These are phyloP conservation scores for Platyrinchus mystaceus DNA, from an alignment of 2,797 vertebrate species.

Conservation along the genomic window DNA sequence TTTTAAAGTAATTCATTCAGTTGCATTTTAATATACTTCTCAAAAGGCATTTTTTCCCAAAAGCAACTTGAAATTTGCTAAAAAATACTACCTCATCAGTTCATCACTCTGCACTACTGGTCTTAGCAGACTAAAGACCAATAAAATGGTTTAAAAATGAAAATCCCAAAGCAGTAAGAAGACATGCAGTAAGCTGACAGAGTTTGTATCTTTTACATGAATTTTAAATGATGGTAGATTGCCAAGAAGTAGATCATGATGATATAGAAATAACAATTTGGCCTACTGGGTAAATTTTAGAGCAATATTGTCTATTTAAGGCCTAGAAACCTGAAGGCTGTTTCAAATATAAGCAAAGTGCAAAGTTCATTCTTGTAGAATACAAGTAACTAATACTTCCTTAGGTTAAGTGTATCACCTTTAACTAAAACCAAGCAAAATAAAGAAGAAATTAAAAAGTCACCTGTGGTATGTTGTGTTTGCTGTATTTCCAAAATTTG, in stretches of 20 bases:
- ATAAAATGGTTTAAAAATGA: background rate
- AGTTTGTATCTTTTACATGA: background rate
- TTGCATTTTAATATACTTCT: background rate
- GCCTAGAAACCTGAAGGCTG: background rate
- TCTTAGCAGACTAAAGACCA: background rate
- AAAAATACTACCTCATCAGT: background rate
- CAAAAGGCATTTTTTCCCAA: background rate
- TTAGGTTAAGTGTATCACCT: background rate
- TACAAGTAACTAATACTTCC: background rate
- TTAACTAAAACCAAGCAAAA: background rate
- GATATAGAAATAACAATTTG: background rate
- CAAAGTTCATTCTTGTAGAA: background rate
- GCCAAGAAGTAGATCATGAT: background rate
- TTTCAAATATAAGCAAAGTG: background rate
- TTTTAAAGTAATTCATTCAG: background rate
- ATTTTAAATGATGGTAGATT: background rate
- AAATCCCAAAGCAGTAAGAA: background rate
- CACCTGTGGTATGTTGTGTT: constrained; percentile 89
- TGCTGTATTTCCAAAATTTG: constrained; percentile 98
- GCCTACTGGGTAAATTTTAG: background rate
- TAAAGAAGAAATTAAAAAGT: background rate
- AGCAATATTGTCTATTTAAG: background rate
- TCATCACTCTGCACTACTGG: background rate
- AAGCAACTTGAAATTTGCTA: background rate
- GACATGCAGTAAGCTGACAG: background rate